phyloP scores from a whole-genome alignment of 1,140 invertebrate genomes.

The Melipona quadrifasciata region DNA sequence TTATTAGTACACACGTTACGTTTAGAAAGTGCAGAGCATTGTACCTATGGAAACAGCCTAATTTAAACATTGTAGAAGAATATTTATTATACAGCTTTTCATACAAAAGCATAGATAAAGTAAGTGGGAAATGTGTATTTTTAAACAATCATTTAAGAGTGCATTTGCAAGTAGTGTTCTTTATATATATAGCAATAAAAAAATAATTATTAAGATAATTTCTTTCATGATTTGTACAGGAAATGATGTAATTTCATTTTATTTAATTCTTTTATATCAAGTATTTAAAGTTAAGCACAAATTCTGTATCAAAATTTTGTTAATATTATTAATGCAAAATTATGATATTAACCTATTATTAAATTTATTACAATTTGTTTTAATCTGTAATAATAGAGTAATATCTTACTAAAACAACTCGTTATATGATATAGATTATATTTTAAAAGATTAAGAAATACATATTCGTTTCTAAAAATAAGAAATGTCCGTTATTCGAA shows the following conservation, averaged over 20 bases:
- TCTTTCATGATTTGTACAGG: conserved; percentile 38
- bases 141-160: conserved; percentile 29
- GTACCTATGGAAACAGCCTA: conserved; percentile 34
- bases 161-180: conserved; percentile 14
- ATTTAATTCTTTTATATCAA: conserved; percentile 26
- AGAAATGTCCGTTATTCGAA: conserved; percentile 46
- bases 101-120: conserved; percentile 43
- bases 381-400: conserved; percentile 30
- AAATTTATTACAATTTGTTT: conserved; percentile 36
- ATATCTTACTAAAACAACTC: conserved; percentile 33
- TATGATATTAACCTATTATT: conserved; percentile 38
- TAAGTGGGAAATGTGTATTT: conserved; percentile 20
- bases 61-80: conserved; percentile 48
- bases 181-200: conserved; percentile 47
- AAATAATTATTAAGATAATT: conserved; percentile 41
- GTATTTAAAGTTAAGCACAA: conserved; percentile 39
- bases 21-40: conserved; percentile 26
- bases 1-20: conserved; percentile 25
- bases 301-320: conserved; percentile 43
- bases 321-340: conserved; percentile 35
- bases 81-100: conserved; percentile 43
- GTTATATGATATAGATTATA: conserved; percentile 35
- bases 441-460: conserved; percentile 47
- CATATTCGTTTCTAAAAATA: conserved; percentile 46
- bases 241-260: conserved; percentile 28